A percentile compares a stretch with the other conserved stretches of the same genome.
These are phyloP conservation scores for Sylvilagus bachmani DNA, from an alignment of 2,113 vertebrate species.

Conservation along the genomic window DNA sequence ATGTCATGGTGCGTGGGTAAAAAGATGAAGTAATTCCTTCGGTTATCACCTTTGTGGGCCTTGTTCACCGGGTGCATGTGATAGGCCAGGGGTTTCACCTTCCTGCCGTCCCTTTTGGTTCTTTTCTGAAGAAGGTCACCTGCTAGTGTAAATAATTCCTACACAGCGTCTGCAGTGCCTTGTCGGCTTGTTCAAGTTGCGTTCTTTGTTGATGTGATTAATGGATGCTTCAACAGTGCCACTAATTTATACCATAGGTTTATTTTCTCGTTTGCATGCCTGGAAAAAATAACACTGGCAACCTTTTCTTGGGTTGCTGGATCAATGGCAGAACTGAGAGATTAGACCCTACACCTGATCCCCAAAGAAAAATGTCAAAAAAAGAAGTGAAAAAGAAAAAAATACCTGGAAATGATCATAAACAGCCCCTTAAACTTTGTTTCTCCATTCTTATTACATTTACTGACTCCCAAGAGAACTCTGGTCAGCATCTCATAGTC, in stretches of 20 bases:
- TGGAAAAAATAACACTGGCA: neutral
- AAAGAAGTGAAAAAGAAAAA: neutral
- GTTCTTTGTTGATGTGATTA: neutral
- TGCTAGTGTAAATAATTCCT: neutral
- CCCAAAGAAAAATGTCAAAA: neutral
- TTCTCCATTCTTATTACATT: neutral
- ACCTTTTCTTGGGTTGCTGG: neutral
- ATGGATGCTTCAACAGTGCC: neutral
- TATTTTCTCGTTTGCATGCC: neutral
- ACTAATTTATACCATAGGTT: neutral
- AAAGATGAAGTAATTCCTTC: neutral
- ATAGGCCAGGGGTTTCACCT: neutral
- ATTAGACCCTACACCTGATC: neutral
- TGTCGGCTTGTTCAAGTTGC: neutral
- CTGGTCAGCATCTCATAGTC: neutral
- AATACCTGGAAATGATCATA: neutral
- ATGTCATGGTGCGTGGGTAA: neutral
- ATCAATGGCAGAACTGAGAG: neutral
- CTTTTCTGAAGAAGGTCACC: neutral
- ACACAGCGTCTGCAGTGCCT: neutral
- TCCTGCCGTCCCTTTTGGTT: neutral
- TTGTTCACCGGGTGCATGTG: neutral
- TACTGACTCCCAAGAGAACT: neutral
- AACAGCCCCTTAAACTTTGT: neutral
- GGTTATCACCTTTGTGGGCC: neutral